Evolutionary conservation across 2,888 invertebrate genomes (phyloP).

Genomic region (Ectemnius continuus): DNA sequence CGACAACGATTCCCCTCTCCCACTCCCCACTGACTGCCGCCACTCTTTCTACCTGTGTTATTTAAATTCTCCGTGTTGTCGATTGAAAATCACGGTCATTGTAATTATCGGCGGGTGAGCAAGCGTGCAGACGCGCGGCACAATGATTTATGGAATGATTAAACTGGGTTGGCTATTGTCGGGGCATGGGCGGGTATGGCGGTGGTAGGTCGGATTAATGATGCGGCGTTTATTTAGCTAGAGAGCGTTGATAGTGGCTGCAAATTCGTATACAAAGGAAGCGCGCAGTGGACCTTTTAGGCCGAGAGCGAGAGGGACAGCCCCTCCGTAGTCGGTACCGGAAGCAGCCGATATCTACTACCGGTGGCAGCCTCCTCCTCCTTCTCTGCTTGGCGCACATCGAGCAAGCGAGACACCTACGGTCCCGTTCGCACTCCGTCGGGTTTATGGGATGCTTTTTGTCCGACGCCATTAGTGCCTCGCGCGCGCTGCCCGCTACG

Average conservation of each 20-base stretch:
- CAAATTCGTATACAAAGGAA: constrained; percentile 49
- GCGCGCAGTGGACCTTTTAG: constrained; percentile 50
- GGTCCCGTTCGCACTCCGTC: constrained; percentile 35
- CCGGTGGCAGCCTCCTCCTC: constrained; percentile 47
- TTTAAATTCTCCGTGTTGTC: constrained; percentile 41
- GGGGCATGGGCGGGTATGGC: constrained; percentile 43
- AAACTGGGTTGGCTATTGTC: constrained; percentile 50
- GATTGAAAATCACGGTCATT: constrained; percentile 54
- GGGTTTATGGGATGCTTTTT: constrained; percentile 55
- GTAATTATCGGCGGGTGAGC: constrained; percentile 39
- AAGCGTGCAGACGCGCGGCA: constrained; percentile 4
- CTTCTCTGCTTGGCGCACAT: constrained; percentile 19
- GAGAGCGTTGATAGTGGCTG: constrained; percentile 38
- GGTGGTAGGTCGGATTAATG: constrained; percentile 46
- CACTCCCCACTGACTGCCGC: background rate
- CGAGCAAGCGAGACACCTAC: background rate
- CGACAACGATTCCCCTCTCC: constrained; percentile 27
- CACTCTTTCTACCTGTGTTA: constrained; percentile 28
- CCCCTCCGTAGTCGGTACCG: constrained; percentile 37
- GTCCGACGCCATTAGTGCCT: constrained; percentile 45
- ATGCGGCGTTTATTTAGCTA: constrained; percentile 50
- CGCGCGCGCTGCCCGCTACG: constrained; percentile 37
- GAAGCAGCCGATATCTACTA: constrained; percentile 52
- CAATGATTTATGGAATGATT: constrained; percentile 53
- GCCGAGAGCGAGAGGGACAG: constrained; percentile 29